Evolutionary conservation across 2,888 invertebrate species (phyloP), one percentile per base, ranked within the genome.

Genomic region (Biston betularia): DNA sequence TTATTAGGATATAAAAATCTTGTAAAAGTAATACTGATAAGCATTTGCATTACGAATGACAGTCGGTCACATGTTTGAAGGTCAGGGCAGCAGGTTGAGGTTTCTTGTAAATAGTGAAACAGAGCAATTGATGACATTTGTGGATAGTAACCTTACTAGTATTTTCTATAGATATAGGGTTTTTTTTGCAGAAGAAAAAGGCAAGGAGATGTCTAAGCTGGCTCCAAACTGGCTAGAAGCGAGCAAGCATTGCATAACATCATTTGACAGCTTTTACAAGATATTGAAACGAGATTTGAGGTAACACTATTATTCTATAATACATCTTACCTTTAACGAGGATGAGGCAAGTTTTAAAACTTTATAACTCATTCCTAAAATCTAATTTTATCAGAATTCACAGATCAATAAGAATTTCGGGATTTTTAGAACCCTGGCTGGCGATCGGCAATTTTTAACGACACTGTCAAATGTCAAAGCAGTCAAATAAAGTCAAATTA

Each of bases 51-150:
- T 8, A 6, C 9, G 59, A 74, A 74, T 80, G 80, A 82, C 81
- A 82, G 75, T 71, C 83, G 82, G 88, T 92, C 89, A 92, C 87
- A 89, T 89, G 86, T 78, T 77, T 90, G 89, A 91, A 92, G 92
- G 92, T 92, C 92, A 88, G 58, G 15, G 14, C 53, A 53, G 48
- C 56, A 63, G 15, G 52, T 76, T 74, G 69, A 70, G 72, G 72
- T 73, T 72, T 72, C 75, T 12, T 15, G 44, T 57, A 33, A 44
- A 35, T 56, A 56, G 8, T 45, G n/a, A 38, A 38, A 9, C 9
- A 38, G 38, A 38, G 38, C 44, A 33, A 8, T 9, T 15, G 15
- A 15, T 15, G 40, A 9, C 38, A 9, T 38, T n/a, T 10, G 10
- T 15, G 14, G 6, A 1, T 15, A 38, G 15, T 24, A 40, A 10